phyloP scores from a whole-genome alignment of 2,888 invertebrate species.

The Mimumesa dahlbomi region DNA sequence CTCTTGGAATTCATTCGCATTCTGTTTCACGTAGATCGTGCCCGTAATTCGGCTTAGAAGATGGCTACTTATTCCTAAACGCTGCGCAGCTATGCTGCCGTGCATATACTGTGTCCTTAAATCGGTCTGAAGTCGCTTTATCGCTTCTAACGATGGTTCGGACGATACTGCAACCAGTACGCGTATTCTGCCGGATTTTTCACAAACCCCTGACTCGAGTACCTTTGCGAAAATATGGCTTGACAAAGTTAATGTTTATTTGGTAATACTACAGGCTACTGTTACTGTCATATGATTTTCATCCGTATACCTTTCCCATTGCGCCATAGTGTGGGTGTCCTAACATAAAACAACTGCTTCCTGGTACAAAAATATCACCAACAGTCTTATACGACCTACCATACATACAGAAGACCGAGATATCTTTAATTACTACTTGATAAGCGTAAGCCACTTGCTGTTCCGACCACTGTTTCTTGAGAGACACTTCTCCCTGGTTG shows the following conservation, averaged over 20 bases:
- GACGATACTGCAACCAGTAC: slow-evolving; percentile 81
- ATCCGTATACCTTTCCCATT: slow-evolving; percentile 87
- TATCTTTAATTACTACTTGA: slow-evolving; percentile 85
- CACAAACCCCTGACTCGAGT: slow-evolving; percentile 81
- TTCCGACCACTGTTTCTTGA: slow-evolving; percentile 88
- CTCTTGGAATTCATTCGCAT: slow-evolving; percentile 21
- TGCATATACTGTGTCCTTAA: slow-evolving; percentile 81
- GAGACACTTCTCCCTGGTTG: slow-evolving; percentile 83
- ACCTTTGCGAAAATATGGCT: slow-evolving; percentile 80
- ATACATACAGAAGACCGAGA: slow-evolving; percentile 80
- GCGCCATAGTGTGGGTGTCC: slow-evolving; percentile 91
- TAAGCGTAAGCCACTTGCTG: slow-evolving; percentile 85
- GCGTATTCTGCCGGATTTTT: slow-evolving; percentile 84
- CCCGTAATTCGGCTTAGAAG: slow-evolving; percentile 94
- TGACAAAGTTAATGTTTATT: neutral
- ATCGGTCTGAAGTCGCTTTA: slow-evolving; percentile 71
- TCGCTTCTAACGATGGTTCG: slow-evolving; percentile 82
- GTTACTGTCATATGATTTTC: too few species aligned
- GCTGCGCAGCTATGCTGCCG: slow-evolving; percentile 83
- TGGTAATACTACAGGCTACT: neutral
- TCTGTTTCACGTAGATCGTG: slow-evolving; percentile 85
- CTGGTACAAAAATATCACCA: slow-evolving; percentile 86
- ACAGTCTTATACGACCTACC: slow-evolving; percentile 80
- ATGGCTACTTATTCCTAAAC: slow-evolving; percentile 85
- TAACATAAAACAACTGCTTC: slow-evolving; percentile 88